Percentiles rank a stretch among this genome's conserved stretches.
phyloP scores from a whole-genome alignment of 2,113 vertebrate species.

The Montifringilla adamsi region DNA sequence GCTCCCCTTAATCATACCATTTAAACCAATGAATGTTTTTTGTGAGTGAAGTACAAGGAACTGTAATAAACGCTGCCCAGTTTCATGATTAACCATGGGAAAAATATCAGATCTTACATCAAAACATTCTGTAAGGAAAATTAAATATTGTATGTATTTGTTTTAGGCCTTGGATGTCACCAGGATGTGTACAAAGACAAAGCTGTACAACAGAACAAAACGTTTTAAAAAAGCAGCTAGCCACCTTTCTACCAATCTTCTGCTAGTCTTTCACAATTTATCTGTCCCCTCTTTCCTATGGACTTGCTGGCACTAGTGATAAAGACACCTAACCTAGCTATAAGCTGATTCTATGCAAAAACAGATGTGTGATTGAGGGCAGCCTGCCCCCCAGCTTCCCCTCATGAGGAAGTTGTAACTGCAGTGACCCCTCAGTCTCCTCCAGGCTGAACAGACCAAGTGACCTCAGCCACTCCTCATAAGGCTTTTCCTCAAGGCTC shows the following conservation, averaged over 20 bases:
- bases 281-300: background rate
- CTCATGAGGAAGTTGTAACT: rapidly evolving
- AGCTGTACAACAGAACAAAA: background rate
- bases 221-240: background rate
- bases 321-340: constrained; percentile 15
- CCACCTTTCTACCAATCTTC: background rate
- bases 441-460: background rate
- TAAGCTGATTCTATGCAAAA: background rate
- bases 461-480: background rate
- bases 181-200: background rate
- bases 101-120: constrained; percentile 26
- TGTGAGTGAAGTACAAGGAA: background rate
- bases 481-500: background rate
- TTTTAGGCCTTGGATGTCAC: background rate
- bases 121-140: constrained; percentile 7
- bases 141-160: background rate
- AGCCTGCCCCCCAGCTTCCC: background rate
- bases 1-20: constrained; percentile 15
- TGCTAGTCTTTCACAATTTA: constrained; percentile 33
- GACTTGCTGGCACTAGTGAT: background rate
- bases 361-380: background rate
- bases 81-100: constrained; percentile 29
- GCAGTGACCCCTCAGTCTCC: background rate
- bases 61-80: background rate
- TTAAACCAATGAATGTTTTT: background rate